Evolutionary conservation across 2,113 vertebrate genomes (phyloP).

Genomic region (Sula dactylatra): DNA sequence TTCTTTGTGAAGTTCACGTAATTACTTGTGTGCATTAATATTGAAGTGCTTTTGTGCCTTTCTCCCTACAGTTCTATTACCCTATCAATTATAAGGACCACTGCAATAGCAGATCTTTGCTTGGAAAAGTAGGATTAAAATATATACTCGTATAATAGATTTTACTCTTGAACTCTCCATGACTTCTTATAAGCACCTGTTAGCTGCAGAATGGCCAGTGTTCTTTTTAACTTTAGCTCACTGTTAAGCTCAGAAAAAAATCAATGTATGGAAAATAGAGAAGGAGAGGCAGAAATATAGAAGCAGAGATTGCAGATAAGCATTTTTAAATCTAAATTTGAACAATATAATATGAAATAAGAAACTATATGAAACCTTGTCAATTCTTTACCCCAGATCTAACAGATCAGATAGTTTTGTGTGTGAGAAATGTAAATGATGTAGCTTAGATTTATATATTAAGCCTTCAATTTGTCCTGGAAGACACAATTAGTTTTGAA

Average conservation of each 20-base stretch:
- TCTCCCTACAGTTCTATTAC: not conserved
- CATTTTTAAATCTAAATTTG: not conserved
- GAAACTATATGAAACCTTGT: not conserved
- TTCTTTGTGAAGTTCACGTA: not conserved
- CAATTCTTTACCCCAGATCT: not conserved
- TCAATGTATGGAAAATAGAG: not conserved
- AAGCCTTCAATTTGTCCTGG: not conserved
- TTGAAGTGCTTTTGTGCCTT: not conserved
- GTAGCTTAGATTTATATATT: not conserved
- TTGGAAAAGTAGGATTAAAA: not conserved
- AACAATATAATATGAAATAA: not conserved
- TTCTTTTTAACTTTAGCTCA: not conserved
- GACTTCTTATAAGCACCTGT: not conserved
- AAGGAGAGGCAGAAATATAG: not conserved
- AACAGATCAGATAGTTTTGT: not conserved
- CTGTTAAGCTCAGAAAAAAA: not conserved
- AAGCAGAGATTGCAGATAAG: not conserved
- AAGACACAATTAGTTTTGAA: slow-evolving; percentile 10
- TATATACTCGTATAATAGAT: not conserved
- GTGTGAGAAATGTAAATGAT: not conserved
- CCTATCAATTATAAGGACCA: not conserved
- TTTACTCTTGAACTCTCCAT: not conserved
- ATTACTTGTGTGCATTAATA: not conserved
- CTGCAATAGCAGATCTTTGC: not conserved
- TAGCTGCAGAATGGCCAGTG: not conserved